phyloP scores from a whole-genome alignment of 2,797 vertebrate species.

The Macrochelys suwanniensis region DNA sequence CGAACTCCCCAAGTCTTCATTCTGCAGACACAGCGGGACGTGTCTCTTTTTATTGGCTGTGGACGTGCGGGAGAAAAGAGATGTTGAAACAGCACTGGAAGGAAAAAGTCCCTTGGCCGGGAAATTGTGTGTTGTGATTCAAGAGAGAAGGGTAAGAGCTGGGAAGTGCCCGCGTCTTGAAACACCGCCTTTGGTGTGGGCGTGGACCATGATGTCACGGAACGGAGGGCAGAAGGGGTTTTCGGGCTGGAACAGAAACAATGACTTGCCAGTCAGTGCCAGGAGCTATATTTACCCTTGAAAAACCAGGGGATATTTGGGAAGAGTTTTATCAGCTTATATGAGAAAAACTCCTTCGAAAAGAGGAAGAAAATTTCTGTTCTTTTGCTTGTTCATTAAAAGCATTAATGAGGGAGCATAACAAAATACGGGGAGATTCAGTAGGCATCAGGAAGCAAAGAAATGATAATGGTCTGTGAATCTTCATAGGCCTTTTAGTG shows the following conservation, averaged over 20 bases:
- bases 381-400: not conserved
- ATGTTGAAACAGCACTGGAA: not conserved
- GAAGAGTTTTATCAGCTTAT: not conserved
- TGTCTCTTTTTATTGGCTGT: not conserved
- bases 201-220: not conserved
- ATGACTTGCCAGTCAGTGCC: not conserved
- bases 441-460: not conserved
- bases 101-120: not conserved
- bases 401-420: too few species aligned
- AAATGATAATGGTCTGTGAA: not conserved
- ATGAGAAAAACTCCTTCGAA: not conserved
- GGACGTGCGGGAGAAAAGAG: not conserved
- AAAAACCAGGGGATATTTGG: not conserved
- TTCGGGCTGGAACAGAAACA: not conserved
- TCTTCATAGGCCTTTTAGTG: not conserved
- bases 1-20: not conserved
- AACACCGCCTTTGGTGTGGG: not conserved
- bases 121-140: not conserved
- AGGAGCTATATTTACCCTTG: not conserved
- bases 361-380: not conserved
- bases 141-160: not conserved
- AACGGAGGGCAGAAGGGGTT: rapidly evolving
- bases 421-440: not conserved
- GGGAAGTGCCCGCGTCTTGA: not conserved
- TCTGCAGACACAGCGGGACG: not conserved